A percentile compares a stretch with the other conserved stretches of the same genome.
Evolutionary conservation across 23 tunicate species (phyloP).

Genomic region (Clavelina lepadiformis): DNA sequence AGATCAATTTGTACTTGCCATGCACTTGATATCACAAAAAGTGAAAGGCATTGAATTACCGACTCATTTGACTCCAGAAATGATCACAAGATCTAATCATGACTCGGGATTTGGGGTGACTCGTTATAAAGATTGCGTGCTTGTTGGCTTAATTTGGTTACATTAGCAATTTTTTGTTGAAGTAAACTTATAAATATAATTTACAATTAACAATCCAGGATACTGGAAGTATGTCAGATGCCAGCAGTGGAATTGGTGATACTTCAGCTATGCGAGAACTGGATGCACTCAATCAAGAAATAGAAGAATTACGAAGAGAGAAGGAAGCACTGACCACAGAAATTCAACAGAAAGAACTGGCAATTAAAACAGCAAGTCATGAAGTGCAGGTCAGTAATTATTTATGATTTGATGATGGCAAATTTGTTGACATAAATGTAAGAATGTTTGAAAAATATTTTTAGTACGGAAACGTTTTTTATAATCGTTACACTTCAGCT

Average conservation of each 20-base stretch:
- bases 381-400: constrained; percentile 62
- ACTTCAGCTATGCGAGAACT: constrained; percentile 71
- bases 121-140: background rate
- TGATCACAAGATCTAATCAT: constrained; percentile 30
- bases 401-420: background rate
- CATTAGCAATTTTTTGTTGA: background rate
- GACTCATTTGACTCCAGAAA: constrained; percentile 56
- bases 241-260: constrained; percentile 79
- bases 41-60: constrained; percentile 88
- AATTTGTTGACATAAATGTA: too few relatives aligned
- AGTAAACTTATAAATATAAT: background rate
- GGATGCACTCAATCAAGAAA: constrained; percentile 80
- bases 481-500: too few relatives aligned
- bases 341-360: constrained; percentile 61
- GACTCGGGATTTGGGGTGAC: constrained; percentile 84
- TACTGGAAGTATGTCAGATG: constrained; percentile 68
- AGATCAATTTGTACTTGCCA: constrained; percentile 95
- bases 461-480: too few relatives aligned
- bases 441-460: too few relatives aligned
- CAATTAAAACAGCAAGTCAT: constrained; percentile 32
- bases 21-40: constrained; percentile 90
- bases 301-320: constrained; percentile 77
- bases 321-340: constrained; percentile 73
- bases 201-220: constrained; percentile 28
- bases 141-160: background rate